phyloP scores from a whole-genome alignment of 2,888 invertebrate species.

The Drosophila melanocephala region DNA sequence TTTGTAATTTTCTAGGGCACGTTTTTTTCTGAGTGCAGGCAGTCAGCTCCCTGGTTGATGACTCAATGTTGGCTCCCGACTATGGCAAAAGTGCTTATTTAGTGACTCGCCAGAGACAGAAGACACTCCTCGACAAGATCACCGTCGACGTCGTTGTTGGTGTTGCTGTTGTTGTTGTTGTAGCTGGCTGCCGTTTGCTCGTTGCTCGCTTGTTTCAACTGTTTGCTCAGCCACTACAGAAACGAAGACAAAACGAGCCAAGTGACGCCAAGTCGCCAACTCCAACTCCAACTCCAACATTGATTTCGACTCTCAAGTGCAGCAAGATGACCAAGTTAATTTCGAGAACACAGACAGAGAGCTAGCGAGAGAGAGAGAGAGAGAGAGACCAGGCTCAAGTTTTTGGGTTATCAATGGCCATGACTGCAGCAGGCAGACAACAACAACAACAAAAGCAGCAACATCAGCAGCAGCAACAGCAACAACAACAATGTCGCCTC shows the following conservation, averaged over 20 bases:
- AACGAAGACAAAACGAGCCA: slow-evolving; percentile 53
- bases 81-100: slow-evolving; percentile 71
- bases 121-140: slow-evolving; percentile 64
- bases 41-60: slow-evolving; percentile 63
- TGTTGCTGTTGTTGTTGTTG: slow-evolving; percentile 20
- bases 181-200: slow-evolving; percentile 67
- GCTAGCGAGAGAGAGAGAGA: not conserved
- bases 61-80: slow-evolving; percentile 70
- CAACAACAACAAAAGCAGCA: slow-evolving; percentile 10
- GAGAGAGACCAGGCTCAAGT: slow-evolving; percentile 19
- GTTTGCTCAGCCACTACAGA: slow-evolving; percentile 75
- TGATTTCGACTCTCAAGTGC: slow-evolving; percentile 61
- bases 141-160: slow-evolving; percentile 12
- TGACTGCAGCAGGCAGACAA: slow-evolving; percentile 30
- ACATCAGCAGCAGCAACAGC: slow-evolving; percentile 15
- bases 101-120: slow-evolving; percentile 70
- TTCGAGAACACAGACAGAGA: slow-evolving; percentile 34
- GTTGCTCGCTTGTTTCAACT: slow-evolving; percentile 58
- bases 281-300: slow-evolving; percentile 29
- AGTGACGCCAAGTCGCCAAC: slow-evolving; percentile 65
- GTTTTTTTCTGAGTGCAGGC: not conserved
- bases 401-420: slow-evolving; percentile 70
- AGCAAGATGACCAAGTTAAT: slow-evolving; percentile 79
- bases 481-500: slow-evolving; percentile 44
- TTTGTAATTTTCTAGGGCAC: not conserved